Conservation (phyloP, 2,113 vertebrate species). For the Rallus limicola region DNA sequence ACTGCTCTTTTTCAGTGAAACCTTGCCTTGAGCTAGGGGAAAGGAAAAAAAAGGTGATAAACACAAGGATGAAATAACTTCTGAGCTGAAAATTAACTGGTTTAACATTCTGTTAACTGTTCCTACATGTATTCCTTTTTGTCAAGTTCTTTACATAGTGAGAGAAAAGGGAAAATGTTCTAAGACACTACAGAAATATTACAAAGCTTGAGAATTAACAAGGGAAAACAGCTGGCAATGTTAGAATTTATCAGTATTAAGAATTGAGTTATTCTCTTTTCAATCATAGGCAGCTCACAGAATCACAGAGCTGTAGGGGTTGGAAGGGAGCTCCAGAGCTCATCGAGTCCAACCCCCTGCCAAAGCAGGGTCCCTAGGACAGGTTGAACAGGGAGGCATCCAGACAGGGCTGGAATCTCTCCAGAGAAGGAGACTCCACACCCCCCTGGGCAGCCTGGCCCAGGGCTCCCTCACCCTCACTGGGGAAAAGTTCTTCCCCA, state of each 20-base stretch:
- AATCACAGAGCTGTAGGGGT: too few relatives aligned
- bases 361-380: too few relatives aligned
- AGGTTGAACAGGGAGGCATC: too few relatives aligned
- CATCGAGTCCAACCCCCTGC: too few relatives aligned
- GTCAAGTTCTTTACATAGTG: not conserved
- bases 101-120: not conserved
- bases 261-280: not conserved
- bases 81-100: not conserved
- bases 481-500: too few relatives aligned
- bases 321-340: too few relatives aligned
- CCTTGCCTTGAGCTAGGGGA: conserved; percentile 71
- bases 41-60: not conserved
- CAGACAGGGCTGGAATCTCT: too few relatives aligned
- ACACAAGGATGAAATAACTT: not conserved
- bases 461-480: too few relatives aligned
- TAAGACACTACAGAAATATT: not conserved
- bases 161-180: not conserved
- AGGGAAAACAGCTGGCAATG: not conserved
- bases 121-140: not conserved
- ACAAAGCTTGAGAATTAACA: not conserved
- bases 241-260: not conserved
- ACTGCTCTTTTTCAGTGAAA: conserved; percentile 66
- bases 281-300: not conserved
- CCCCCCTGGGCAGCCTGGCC: too few relatives aligned
- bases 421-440: too few relatives aligned